Evolutionary conservation across 2,888 invertebrate species (phyloP), one percentile per base, ranked within the genome.

Genomic region (Eremobia ochroleuca): DNA sequence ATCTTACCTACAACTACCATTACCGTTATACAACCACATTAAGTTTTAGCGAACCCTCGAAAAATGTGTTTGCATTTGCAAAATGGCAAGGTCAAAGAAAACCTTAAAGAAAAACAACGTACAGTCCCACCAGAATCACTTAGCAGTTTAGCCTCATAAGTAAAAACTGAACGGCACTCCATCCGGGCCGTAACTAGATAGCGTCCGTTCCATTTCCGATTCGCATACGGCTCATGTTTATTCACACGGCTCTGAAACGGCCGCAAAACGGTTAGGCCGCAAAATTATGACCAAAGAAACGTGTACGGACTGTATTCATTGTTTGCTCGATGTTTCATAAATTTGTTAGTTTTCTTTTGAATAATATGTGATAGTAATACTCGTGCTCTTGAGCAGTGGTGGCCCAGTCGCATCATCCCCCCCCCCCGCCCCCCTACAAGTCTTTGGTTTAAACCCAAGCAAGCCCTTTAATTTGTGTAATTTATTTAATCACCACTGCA

Each of bases 201-300:
- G 67, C 66, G 66, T 34, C 70, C 75, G 67, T 73, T 75, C 66
- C 58, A 84, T 84, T 85, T 85, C 85, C 86, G 77, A 83, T 66
- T 80, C 85, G 58, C 85, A 67, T 75, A 78, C 73, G 65, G 34
- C 76, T 85, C 85, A 85, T 85, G 85, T 84, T 85, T 84, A 85
- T 84, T 82, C 85, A 85, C 71, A 65, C 58, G 69, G 31, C 25
- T 62, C 71, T 43, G 76, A 71, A 81, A 61, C 71, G 77, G 66
- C 68, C 62, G 74, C 81, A 67, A 82, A 83, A 84, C 75, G 85
- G 75, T 84, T 82, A 59, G 46, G 65, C 73, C 79, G 79, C 85
- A 67, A 84, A 84, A 84, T 85, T 75, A 84, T 75, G 74, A 49
- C 52, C 49, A 40, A 70, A 77, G 62, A 82, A 78, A 81, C 73